A percentile compares a stretch with the other conserved stretches of the same genome.
phyloP scores from a whole-genome alignment of 2,888 invertebrate species.

The Yponomeuta sedellus region DNA sequence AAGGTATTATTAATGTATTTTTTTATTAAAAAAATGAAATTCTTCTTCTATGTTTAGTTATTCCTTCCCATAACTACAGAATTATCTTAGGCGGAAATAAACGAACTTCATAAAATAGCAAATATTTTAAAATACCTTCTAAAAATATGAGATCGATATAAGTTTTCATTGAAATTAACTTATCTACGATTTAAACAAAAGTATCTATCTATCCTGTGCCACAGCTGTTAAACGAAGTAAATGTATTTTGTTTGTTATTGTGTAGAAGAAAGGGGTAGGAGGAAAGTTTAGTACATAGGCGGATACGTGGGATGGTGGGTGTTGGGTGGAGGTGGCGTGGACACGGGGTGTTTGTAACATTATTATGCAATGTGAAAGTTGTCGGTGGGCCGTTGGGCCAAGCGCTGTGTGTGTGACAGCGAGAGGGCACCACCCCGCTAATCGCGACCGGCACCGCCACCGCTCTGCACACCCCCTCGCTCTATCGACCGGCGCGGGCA shows the following conservation, averaged over 20 bases:
- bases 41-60: too few relatives aligned
- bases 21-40: too few relatives aligned
- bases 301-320: background rate
- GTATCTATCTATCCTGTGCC: background rate
- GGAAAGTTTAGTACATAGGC: background rate
- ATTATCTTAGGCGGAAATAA: too few relatives aligned
- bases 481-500: slow-evolving; percentile 72
- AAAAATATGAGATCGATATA: background rate
- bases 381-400: slow-evolving; percentile 37
- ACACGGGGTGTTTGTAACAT: slow-evolving; percentile 43
- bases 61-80: too few relatives aligned
- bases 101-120: too few relatives aligned
- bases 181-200: background rate
- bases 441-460: slow-evolving; percentile 40
- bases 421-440: slow-evolving; percentile 67
- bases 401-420: slow-evolving; percentile 54
- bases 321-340: slow-evolving; percentile 25
- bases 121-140: too few relatives aligned
- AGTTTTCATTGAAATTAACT: background rate
- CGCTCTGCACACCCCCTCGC: slow-evolving; percentile 61
- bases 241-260: slow-evolving; percentile 13
- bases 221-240: slow-evolving; percentile 20
- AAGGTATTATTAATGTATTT: too few relatives aligned
- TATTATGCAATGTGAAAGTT: slow-evolving; percentile 58
- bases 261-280: slow-evolving; percentile 11